Base-by-base conservation (phyloP, 2,113 vertebrate genomes). In the Urocynchramus pylzowi region DNA sequence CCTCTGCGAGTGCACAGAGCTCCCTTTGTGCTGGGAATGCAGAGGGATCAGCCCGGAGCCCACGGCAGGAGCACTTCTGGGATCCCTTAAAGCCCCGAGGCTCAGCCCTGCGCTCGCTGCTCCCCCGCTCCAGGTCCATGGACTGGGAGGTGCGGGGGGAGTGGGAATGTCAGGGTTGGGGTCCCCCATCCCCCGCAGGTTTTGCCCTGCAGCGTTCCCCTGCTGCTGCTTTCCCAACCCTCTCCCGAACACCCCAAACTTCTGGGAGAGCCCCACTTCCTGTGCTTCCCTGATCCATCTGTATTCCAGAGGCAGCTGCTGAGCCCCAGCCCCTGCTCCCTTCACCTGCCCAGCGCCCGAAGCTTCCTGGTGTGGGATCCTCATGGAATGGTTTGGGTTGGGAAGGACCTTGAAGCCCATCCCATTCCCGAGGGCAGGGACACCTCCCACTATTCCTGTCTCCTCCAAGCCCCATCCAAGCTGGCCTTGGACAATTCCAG, bases 21-120 rank as follows among this genome's bases (percentile, higher is more conserved):
- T 92, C 68, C 39, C 71, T 93, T 90, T 84, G 94, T 93, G 83
- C 54, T 16, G 19, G 41, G 68, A 60, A n/a, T 15, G 9, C 79
- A 0, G 3, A 1, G 65, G 80, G 80, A 35, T 35, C 24, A 4
- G 24, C 8, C 44, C 9, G 3, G 35, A 59, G 4, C 61, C 35
- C 64, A 0, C 12, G 5, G 52, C 42, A 63, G 56, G 60, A 91
- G 69, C 74, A 7, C 26, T 13, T 53, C 68, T 27, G 71, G 88
- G 83, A 6, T 20, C 1, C 4, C 19, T 31, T 28, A 52, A 61
- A 89, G 42, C 37, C 41, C 70, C 37, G 24, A 9, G 56, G 71
- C 28, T 49, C 68, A 1, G 56, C 70, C 39, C 45, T 9, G 31
- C 1, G 0, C 20, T 30, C 6, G 17, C 35, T 15, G 35, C 91